Conservation (phyloP, 2,888 invertebrate genomes). For the Drosophila leonis region DNA sequence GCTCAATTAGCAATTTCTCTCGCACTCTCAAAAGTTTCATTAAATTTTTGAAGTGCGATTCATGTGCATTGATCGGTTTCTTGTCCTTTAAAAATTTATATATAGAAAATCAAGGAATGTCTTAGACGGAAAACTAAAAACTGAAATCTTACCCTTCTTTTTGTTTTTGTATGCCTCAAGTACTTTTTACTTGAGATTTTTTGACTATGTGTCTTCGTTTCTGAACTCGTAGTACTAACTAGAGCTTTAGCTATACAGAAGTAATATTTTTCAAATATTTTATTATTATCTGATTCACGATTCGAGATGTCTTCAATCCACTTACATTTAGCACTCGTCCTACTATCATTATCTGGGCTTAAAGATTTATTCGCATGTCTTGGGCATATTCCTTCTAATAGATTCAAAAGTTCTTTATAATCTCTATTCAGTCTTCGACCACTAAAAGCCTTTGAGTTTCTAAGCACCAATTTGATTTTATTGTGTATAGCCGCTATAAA, state of each 20-base stretch:
- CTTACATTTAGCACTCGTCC: not conserved
- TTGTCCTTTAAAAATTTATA: not conserved
- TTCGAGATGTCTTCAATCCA: not conserved
- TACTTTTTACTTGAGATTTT: not conserved
- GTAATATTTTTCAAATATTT: not conserved
- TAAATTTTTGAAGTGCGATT: not conserved
- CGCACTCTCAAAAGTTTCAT: slow-evolving; percentile 2
- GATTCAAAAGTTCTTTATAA: not conserved
- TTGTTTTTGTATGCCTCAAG: not conserved
- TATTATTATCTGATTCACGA: no score
- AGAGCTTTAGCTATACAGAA: not conserved
- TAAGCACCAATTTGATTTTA: not conserved
- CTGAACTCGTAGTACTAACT: not conserved
- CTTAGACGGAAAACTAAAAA: no score
- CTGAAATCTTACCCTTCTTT: not conserved
- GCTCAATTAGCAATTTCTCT: slow-evolving; percentile 2
- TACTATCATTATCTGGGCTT: not conserved
- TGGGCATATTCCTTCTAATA: not conserved
- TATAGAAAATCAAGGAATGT: no score
- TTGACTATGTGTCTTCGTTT: not conserved
- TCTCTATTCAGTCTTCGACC: not conserved
- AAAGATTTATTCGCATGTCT: not conserved
- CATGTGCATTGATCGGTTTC: not conserved
- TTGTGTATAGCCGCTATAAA: slow-evolving; percentile 1
- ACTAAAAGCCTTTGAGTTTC: not conserved